Evolutionary conservation across 2,113 vertebrate species (phyloP).

Genomic region (Leucoraja erinaceus): DNA sequence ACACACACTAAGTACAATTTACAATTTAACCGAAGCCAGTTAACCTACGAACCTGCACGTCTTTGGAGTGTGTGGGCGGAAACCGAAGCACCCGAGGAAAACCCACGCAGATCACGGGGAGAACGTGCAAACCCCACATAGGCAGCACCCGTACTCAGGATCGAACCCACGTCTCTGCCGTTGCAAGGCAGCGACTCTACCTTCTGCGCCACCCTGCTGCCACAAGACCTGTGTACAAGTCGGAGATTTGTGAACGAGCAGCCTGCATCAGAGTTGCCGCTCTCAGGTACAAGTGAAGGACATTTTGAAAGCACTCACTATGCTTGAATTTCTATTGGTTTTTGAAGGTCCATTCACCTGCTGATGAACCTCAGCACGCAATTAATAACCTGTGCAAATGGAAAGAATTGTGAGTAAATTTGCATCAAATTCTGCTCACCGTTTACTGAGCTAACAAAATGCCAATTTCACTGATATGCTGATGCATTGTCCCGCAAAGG

Average conservation of each 20-base stretch:
- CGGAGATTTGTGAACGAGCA: background rate
- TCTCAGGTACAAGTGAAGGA: background rate
- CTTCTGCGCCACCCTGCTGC: no score
- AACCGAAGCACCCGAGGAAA: no score
- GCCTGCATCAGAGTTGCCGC: background rate
- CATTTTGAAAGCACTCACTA: background rate
- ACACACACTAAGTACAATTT: no score
- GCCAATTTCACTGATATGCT: background rate
- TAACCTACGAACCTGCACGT: no score
- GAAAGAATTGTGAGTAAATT: background rate
- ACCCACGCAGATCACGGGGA: no score
- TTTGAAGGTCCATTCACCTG: background rate
- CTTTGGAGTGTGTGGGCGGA: no score
- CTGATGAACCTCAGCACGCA: constrained; percentile 2
- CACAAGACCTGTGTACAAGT: background rate
- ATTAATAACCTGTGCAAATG: constrained; percentile 23
- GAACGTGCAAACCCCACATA: no score
- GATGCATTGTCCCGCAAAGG: background rate
- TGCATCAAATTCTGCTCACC: constrained; percentile 1
- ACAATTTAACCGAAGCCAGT: no score
- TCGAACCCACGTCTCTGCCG: no score
- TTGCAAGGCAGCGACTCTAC: no score
- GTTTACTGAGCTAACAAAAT: background rate
- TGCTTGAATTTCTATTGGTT: background rate
- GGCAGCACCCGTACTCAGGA: no score